phyloP scores from a whole-genome alignment of 2,888 invertebrate species.

The Drosophila birchii region DNA sequence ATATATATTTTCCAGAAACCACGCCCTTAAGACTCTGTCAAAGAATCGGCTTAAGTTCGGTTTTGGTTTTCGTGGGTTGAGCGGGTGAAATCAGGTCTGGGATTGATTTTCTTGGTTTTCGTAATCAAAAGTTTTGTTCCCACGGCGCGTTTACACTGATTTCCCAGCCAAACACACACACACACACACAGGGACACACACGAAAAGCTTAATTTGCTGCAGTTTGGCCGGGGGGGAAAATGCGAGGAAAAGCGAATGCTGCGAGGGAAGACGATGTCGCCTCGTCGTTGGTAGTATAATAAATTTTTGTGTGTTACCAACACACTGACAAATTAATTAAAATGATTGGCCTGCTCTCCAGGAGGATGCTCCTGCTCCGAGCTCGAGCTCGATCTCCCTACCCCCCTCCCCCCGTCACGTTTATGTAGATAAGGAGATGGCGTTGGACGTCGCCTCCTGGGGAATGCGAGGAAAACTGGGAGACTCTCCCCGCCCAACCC shows the following conservation, averaged over 20 bases:
- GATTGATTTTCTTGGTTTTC: slow-evolving; percentile 76
- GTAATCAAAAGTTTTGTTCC: slow-evolving; percentile 77
- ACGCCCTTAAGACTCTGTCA: slow-evolving; percentile 12
- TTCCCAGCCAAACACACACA: slow-evolving; percentile 47
- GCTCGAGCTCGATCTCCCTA: background rate
- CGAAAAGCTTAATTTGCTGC: slow-evolving; percentile 64
- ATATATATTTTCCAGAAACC: background rate
- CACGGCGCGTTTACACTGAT: slow-evolving; percentile 73
- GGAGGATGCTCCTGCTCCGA: background rate
- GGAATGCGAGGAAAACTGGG: background rate
- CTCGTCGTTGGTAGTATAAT: slow-evolving; percentile 72
- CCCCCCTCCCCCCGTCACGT: slow-evolving; percentile 48
- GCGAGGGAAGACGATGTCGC: slow-evolving; percentile 21
- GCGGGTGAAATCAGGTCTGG: background rate
- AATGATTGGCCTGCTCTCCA: slow-evolving; percentile 77
- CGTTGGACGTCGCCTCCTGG: slow-evolving; percentile 14
- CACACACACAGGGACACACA: slow-evolving; percentile 15
- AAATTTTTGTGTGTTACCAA: slow-evolving; percentile 80
- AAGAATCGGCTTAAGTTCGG: slow-evolving; percentile 9
- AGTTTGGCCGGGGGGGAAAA: slow-evolving; percentile 51
- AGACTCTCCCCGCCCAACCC: slow-evolving; percentile 13
- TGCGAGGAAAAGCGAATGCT: slow-evolving; percentile 14
- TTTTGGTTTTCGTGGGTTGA: slow-evolving; percentile 11
- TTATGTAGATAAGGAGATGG: slow-evolving; percentile 67
- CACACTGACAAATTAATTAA: slow-evolving; percentile 84